A percentile compares a stretch with the other conserved stretches of the same genome.
Evolutionary conservation across 2,113 vertebrate genomes (phyloP).

Genomic region (Microcebus tavaratra): DNA sequence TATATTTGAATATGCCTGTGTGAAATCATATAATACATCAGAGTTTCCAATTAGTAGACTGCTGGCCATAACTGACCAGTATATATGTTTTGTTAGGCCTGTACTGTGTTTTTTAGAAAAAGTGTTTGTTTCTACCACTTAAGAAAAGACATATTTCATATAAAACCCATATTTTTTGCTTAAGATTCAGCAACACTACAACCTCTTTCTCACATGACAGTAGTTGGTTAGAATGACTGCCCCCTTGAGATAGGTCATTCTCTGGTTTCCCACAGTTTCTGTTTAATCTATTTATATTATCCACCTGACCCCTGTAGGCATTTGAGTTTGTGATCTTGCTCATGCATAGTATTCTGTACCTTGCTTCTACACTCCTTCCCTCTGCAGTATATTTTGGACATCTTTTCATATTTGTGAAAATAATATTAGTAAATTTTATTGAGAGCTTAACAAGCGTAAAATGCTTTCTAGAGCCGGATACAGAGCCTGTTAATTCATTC

Average conservation of each 20-base stretch:
- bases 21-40: background rate
- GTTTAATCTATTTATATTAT: background rate
- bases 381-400: background rate
- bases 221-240: background rate
- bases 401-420: constrained; percentile 50
- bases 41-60: background rate
- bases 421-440: constrained; percentile 14
- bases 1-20: background rate
- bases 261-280: background rate
- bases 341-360: background rate
- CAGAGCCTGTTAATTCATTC: background rate
- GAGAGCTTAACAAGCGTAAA: constrained; percentile 6
- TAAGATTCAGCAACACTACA: constrained; percentile 6
- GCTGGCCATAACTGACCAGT: background rate
- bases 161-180: background rate
- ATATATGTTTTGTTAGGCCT: background rate
- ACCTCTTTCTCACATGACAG: background rate
- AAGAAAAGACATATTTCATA: background rate
- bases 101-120: constrained; percentile 10
- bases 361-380: background rate
- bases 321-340: constrained; percentile 32
- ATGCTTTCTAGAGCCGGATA: background rate
- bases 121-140: background rate
- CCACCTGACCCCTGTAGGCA: background rate
- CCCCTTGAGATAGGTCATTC: background rate